Percentiles rank a stretch among this genome's conserved stretches.
phyloP scores from a whole-genome alignment of 2,888 invertebrate genomes.

The Xestia c-nigrum region DNA sequence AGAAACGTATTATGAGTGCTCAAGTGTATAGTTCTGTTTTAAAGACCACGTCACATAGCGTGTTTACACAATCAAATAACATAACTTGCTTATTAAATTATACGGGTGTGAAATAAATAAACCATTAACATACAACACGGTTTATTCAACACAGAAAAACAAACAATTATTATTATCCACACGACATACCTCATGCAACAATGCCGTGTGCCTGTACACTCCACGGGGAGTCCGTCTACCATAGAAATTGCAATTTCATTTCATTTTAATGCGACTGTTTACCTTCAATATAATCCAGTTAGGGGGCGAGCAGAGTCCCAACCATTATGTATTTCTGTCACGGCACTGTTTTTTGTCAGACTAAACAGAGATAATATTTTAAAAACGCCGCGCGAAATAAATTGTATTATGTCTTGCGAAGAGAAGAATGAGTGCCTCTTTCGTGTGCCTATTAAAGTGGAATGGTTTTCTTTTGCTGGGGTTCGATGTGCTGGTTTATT shows the following conservation, averaged over 20 bases:
- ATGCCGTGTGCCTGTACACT: slow-evolving; percentile 68
- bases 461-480: slow-evolving; percentile 4
- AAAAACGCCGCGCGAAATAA: slow-evolving; percentile 46
- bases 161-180: slow-evolving; percentile 19
- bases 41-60: background rate
- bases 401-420: slow-evolving; percentile 32
- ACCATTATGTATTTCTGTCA: slow-evolving; percentile 73
- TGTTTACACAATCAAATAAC: slow-evolving; percentile 18
- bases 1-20: background rate
- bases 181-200: slow-evolving; percentile 31
- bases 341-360: slow-evolving; percentile 60
- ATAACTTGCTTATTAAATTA: slow-evolving; percentile 27
- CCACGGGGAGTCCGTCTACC: slow-evolving; percentile 71
- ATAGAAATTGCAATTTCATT: slow-evolving; percentile 87
- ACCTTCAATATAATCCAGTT: slow-evolving; percentile 85
- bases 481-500: background rate
- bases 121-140: slow-evolving; percentile 24
- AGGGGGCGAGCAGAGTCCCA: slow-evolving; percentile 66
- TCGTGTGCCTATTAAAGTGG: background rate
- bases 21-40: background rate
- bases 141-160: slow-evolving; percentile 15
- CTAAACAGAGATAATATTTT: slow-evolving; percentile 57
- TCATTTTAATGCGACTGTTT: slow-evolving; percentile 87
- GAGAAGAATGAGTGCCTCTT: slow-evolving; percentile 1
- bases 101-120: slow-evolving; percentile 35